phyloP scores from a whole-genome alignment of 2,797 vertebrate genomes.

The Periparus ater region DNA sequence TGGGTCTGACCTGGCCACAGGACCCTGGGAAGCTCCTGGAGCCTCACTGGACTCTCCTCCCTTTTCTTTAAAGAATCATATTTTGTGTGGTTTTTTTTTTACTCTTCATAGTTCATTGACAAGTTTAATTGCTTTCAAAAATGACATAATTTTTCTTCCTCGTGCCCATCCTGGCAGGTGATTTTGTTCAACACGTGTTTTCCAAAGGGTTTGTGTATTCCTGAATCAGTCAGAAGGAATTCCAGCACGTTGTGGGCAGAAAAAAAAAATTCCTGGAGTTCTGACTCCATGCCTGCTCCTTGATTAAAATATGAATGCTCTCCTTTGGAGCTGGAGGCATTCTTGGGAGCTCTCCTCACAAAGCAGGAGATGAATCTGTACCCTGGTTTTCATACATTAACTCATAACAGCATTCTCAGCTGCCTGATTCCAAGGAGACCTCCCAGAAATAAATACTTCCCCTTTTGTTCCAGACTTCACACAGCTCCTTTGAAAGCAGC shows the following conservation, averaged over 20 bases:
- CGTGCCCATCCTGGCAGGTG: neutral
- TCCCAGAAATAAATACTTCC: slow-evolving; percentile 50
- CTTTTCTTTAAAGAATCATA: accelerated
- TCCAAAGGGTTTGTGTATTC: neutral
- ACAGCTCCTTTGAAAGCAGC: slow-evolving; percentile 15
- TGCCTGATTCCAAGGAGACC: slow-evolving; percentile 57
- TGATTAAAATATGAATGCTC: slow-evolving; percentile 60
- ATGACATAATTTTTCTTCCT: accelerated
- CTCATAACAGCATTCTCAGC: slow-evolving; percentile 46
- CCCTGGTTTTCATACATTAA: slow-evolving; percentile 38
- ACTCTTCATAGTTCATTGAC: neutral
- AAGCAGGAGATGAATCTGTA: slow-evolving; percentile 28
- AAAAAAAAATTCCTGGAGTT: neutral
- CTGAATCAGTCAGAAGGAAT: neutral
- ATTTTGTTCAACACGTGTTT: neutral
- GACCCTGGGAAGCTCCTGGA: neutral
- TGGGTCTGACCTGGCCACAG: neutral
- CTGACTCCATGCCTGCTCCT: neutral
- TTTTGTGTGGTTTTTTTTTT: neutral
- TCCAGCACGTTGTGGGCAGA: accelerated
- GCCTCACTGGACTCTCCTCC: neutral
- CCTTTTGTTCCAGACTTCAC: slow-evolving; percentile 53
- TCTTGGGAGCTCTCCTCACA: slow-evolving; percentile 1
- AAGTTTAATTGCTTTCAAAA: neutral
- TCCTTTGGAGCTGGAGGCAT: slow-evolving; percentile 4